These are phyloP conservation scores for Lagorchestes hirsutus DNA, from an alignment of 2,797 vertebrate species.

Conservation along the genomic window DNA sequence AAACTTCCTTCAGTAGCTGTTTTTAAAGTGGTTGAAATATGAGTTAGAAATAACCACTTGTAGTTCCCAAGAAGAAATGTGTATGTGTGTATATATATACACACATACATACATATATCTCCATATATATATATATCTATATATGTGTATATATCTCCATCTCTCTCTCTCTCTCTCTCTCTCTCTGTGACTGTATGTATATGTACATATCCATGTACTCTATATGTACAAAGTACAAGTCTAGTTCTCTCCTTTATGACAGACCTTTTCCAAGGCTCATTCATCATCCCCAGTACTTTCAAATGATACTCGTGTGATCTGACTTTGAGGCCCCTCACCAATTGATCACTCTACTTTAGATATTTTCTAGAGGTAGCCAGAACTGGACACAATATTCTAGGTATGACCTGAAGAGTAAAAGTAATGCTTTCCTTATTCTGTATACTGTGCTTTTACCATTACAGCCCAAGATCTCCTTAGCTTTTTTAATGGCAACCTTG, in stretches of 20 bases:
- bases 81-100: too few species aligned
- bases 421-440: not conserved
- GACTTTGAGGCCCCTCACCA: not conserved
- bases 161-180: too few species aligned
- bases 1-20: not conserved
- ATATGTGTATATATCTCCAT: too few species aligned
- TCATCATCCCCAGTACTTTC: not conserved
- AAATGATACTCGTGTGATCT: not conserved
- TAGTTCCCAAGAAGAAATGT: not conserved
- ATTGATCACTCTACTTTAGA: not conserved
- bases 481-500: not conserved
- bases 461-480: not conserved
- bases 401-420: not conserved
- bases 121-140: too few species aligned
- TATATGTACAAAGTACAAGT: not conserved
- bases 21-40: not conserved
- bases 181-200: too few species aligned
- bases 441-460: not conserved
- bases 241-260: not conserved
- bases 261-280: not conserved
- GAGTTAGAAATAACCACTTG: not conserved
- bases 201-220: too few species aligned
- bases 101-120: too few species aligned
- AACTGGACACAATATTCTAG: not conserved
- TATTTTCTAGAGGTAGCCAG: not conserved